Evolutionary conservation across 2,113 vertebrate genomes (phyloP).

Genomic region (Beaufortia kweichowensis): DNA sequence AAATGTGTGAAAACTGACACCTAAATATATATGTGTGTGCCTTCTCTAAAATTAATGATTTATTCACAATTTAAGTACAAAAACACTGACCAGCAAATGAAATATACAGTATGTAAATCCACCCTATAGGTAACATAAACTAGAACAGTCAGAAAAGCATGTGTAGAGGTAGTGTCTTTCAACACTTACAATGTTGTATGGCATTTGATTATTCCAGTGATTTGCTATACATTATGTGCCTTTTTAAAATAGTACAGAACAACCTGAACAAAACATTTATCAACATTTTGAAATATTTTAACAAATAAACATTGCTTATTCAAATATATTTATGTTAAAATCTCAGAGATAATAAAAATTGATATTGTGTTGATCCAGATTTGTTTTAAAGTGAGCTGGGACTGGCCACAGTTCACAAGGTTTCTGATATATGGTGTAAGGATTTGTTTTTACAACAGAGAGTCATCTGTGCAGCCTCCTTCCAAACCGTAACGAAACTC

Average conservation of each 20-base stretch:
- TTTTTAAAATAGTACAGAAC: constrained; percentile 15
- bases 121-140: background rate
- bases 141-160: background rate
- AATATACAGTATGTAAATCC: background rate
- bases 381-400: constrained; percentile 14
- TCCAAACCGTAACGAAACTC: constrained; percentile 95
- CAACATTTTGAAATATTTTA: constrained; percentile 38
- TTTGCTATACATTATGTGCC: constrained; percentile 1
- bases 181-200: constrained; percentile 15
- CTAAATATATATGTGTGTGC: background rate
- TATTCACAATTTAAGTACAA: background rate
- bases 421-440: background rate
- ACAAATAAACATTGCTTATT: constrained; percentile 37
- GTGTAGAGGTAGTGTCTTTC: background rate
- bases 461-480: constrained; percentile 94
- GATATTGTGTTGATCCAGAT: constrained; percentile 21
- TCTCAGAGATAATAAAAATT: constrained; percentile 30
- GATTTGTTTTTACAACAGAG: constrained; percentile 83
- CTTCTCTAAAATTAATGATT: background rate
- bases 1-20: background rate
- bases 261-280: constrained; percentile 20
- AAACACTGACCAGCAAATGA: background rate
- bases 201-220: constrained; percentile 15
- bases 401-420: constrained; percentile 5
- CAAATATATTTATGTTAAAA: constrained; percentile 45